Conservation (phyloP, 2,113 vertebrate genomes). For the Xenopus tropicalis region UCB_Xtro_10.0 CM004450.2:103967001-103967500, state of each 20-base stretch:
- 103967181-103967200: conserved; percentile 66
- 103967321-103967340: conserved; percentile 66
- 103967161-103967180: conserved; percentile 39
- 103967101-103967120: background rate
- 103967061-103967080: too few species aligned
- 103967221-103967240: conserved; percentile 66
- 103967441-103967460: conserved; percentile 79
- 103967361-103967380: conserved; percentile 63
- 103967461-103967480: conserved; percentile 59
- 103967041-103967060: too few species aligned
- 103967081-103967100: background rate
- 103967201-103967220: conserved; percentile 64
- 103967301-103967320: conserved; percentile 67
- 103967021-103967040: too few species aligned
- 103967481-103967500: conserved; percentile 53
- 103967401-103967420: conserved; percentile 66
- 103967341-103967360: conserved; percentile 64
- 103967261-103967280: conserved; percentile 63
- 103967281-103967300: conserved; percentile 75
- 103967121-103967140: background rate
- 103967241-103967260: conserved; percentile 66
- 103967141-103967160: background rate
- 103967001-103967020: too few species aligned
- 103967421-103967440: conserved; percentile 60
- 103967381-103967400: conserved; percentile 65